Percentiles rank a stretch among this genome's conserved stretches.
phyloP scores from a whole-genome alignment of 1,140 invertebrate genomes.

The Tetramorium simillimum region DNA sequence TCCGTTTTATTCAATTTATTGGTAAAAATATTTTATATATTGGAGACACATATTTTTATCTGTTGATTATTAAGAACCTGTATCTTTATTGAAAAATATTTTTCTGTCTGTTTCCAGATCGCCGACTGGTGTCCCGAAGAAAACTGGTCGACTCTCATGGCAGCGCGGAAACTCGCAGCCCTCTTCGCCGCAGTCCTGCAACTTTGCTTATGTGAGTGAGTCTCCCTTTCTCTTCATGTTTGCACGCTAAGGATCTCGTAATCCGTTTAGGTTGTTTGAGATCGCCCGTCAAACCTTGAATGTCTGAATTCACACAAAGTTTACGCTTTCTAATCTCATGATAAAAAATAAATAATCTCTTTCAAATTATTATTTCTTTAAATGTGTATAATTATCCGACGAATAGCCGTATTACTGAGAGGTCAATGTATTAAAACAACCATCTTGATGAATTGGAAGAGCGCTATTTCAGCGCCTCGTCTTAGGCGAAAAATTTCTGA shows the following conservation, averaged over 20 bases:
- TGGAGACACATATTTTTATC: background rate
- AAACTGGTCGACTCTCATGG: slow-evolving; percentile 80
- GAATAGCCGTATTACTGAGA: background rate
- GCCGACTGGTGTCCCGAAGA: slow-evolving; percentile 74
- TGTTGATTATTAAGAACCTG: background rate
- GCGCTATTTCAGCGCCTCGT: background rate
- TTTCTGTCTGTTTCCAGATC: slow-evolving; percentile 59
- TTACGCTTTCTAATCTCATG: background rate
- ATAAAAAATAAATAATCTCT: slow-evolving; percentile 5
- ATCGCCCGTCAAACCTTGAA: background rate
- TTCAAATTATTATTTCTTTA: background rate
- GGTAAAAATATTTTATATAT: background rate
- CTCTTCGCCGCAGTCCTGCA: slow-evolving; percentile 80
- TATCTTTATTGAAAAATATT: background rate
- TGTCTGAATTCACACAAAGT: background rate
- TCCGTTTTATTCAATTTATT: background rate
- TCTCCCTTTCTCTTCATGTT: background rate
- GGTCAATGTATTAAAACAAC: background rate
- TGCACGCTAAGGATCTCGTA: background rate
- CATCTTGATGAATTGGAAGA: background rate
- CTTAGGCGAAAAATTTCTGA: slow-evolving; percentile 5
- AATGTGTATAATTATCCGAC: background rate
- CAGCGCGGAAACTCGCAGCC: slow-evolving; percentile 81
- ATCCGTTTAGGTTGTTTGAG: background rate
- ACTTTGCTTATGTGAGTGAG: slow-evolving; percentile 82